phyloP scores from a whole-genome alignment of 1,140 invertebrate species.

The Rhysida immarginata region DNA sequence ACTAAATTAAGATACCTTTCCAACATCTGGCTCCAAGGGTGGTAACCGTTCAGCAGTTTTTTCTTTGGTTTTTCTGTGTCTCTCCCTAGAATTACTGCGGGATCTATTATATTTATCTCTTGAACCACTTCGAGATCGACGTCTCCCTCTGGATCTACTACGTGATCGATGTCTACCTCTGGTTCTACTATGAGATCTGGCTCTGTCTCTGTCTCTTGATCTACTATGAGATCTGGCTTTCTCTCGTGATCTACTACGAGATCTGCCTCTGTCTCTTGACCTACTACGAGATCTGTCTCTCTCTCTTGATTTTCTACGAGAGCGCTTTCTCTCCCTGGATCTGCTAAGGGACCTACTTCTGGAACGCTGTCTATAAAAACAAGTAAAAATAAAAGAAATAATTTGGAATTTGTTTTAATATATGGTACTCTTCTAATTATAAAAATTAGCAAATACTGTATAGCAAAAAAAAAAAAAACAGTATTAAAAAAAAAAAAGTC shows the following conservation, averaged over 20 bases:
- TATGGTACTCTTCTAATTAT: too few relatives aligned
- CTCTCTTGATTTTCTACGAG: not conserved
- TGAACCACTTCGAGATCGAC: constrained; percentile 22
- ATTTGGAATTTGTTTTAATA: too few relatives aligned
- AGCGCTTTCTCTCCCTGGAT: constrained; percentile 10
- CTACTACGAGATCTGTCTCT: constrained; percentile 22
- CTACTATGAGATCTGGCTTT: constrained; percentile 22
- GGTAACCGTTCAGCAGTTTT: constrained; percentile 32
- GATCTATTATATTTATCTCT: constrained; percentile 2
- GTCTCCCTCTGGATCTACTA: too few relatives aligned
- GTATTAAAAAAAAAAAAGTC: too few relatives aligned
- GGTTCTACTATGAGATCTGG: not conserved
- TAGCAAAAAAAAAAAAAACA: too few relatives aligned
- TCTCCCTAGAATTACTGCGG: constrained; percentile 13
- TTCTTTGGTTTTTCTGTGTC: constrained; percentile 18
- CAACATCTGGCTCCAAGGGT: constrained; percentile 35
- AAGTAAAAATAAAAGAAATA: too few relatives aligned
- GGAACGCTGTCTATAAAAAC: too few relatives aligned
- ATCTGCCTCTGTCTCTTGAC: constrained; percentile 27
- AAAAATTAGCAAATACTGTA: too few relatives aligned
- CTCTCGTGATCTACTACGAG: not conserved
- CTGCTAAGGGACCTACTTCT: too few relatives aligned
- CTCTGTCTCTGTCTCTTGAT: constrained; percentile 21
- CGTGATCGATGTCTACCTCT: constrained; percentile 15
- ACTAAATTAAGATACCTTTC: too few relatives aligned